These are phyloP conservation scores for Hydrotaea diabolus DNA, from an alignment of 2,888 invertebrate genomes.

Conservation along the genomic window DNA sequence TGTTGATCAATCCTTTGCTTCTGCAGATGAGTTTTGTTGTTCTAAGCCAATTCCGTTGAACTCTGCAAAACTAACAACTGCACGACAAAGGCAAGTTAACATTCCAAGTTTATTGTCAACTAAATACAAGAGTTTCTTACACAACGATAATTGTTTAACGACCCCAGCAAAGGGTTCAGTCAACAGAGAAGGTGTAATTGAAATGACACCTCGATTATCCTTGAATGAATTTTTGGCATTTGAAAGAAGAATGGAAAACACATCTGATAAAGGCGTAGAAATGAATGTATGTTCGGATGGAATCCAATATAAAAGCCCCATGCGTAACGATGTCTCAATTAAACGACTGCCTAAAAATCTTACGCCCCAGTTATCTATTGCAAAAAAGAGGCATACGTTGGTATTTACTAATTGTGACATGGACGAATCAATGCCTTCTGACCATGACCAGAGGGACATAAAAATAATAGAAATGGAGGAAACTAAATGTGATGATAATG, in stretches of 20 bases:
- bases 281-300: neutral
- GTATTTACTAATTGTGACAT: constrained; percentile 55
- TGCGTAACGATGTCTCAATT: constrained; percentile 20
- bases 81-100: constrained; percentile 1
- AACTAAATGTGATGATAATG: neutral
- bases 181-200: neutral
- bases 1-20: no score
- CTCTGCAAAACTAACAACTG: constrained; percentile 30
- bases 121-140: constrained; percentile 8
- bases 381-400: constrained; percentile 72
- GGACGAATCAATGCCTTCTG: constrained; percentile 47
- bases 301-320: neutral
- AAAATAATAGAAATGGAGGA: constrained; percentile 7
- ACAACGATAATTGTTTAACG: neutral
- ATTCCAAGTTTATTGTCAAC: neutral
- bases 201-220: constrained; percentile 42
- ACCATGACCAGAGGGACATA: neutral
- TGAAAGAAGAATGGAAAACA: constrained; percentile 8
- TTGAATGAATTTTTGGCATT: constrained; percentile 47
- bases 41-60: constrained; percentile 12
- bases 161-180: neutral
- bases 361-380: constrained; percentile 71
- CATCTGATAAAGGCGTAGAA: neutral
- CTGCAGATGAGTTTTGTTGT: no score
- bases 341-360: constrained; percentile 68